phyloP scores from a whole-genome alignment of 2,797 vertebrate genomes.

The Molossus molossus region DNA sequence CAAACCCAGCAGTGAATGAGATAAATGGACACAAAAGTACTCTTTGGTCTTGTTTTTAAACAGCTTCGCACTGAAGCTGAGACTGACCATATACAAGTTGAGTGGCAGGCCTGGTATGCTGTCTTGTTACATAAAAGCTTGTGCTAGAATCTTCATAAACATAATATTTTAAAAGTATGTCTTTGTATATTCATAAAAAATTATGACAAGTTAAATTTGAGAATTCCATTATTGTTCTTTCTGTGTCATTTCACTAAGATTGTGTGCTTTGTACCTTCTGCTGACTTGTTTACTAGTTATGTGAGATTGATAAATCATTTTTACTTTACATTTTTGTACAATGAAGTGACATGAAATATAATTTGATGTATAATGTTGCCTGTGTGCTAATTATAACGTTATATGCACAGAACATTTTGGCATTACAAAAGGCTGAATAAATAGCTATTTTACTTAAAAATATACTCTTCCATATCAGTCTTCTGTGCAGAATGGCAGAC shows the following conservation, averaged over 20 bases:
- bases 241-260: constrained; percentile 80
- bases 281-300: constrained; percentile 78
- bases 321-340: constrained; percentile 83
- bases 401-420: constrained; percentile 79
- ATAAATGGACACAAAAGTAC: constrained; percentile 26
- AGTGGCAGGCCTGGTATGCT: constrained; percentile 89
- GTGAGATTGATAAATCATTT: constrained; percentile 76
- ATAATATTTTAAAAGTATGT: constrained; percentile 89
- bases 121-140: constrained; percentile 90
- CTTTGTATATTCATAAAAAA: constrained; percentile 89
- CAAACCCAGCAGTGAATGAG: constrained; percentile 11
- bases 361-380: constrained; percentile 81
- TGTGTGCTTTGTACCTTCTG: constrained; percentile 79
- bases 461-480: neutral
- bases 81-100: constrained; percentile 87
- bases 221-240: constrained; percentile 68
- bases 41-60: constrained; percentile 68
- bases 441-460: constrained; percentile 81
- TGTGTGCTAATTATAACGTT: constrained; percentile 74
- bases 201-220: constrained; percentile 77
- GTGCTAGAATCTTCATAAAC: constrained; percentile 91
- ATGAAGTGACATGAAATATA: constrained; percentile 76
- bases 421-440: constrained; percentile 83
- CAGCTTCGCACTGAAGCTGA: constrained; percentile 93
- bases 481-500: neutral